Evolutionary conservation across 2,888 invertebrate species (phyloP).

Genomic region (Eumacrocentrus americanus): DNA sequence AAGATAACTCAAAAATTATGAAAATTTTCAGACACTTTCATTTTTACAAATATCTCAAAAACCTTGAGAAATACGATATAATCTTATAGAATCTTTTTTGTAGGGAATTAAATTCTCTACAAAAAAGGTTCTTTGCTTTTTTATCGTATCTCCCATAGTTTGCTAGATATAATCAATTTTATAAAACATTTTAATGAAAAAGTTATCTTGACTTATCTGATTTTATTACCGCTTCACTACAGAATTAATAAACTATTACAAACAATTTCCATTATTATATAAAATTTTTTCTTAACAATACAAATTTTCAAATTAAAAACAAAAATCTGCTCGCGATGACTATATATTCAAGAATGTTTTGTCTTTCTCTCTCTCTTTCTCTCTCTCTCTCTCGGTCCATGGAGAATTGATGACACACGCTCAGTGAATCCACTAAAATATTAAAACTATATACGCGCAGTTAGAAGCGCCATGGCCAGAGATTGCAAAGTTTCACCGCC

Average conservation of each 20-base stretch:
- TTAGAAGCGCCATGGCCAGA: slow-evolving; percentile 36
- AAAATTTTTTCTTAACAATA: neutral
- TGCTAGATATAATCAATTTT: neutral
- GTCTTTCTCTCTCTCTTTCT: neutral
- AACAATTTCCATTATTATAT: neutral
- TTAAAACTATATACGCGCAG: slow-evolving; percentile 34
- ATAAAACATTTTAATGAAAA: neutral
- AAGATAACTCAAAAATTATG: no score
- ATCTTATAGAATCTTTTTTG: neutral
- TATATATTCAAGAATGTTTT: neutral
- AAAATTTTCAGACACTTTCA: no score
- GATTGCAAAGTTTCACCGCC: slow-evolving; percentile 49
- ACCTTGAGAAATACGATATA: neutral
- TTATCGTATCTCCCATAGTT: neutral
- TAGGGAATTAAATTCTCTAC: neutral
- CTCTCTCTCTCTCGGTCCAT: neutral
- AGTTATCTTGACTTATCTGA: no score
- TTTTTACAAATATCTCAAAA: neutral
- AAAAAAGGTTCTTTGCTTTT: neutral
- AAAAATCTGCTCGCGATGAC: neutral
- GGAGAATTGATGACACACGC: slow-evolving; percentile 3
- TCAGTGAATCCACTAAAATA: slow-evolving; percentile 36
- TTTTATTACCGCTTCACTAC: no score
- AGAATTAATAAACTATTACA: no score
- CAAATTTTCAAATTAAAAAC: no score